Evolutionary conservation across 1,140 invertebrate genomes (phyloP), one percentile per base, ranked within the genome.

Genomic region (Pogonognathellus flavescens): DNA sequence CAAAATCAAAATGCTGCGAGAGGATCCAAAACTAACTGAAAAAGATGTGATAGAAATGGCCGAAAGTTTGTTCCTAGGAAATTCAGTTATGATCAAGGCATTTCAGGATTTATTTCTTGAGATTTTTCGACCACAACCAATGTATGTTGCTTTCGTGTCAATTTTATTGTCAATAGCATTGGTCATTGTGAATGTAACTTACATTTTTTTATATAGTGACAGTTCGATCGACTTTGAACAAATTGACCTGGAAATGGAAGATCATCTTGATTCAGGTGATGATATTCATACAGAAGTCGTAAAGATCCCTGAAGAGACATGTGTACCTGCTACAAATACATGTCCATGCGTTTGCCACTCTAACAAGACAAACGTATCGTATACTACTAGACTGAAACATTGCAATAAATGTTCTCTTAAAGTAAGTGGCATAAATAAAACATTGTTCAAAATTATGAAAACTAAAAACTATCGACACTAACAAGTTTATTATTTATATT

Each of bases 381-480:
- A 80, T 50, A 10, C 20, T 10, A 86, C 31, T n/a, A 76, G 85
- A 82, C 66, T 80, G 8, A 87, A 85, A 60, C 88, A 88, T 59
- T 88, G 88, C 25, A 60, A 66, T 11, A 87, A 88, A 83, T 88
- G 88, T 81, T 87, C 85, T 72, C 6, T 88, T 2, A 88, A 86
- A 84, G 88, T 88, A 86, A 82, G 8, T 66, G 11, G 55, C 53
- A 22, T n/a, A n/a, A n/a, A n/a, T n/a, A n/a, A n/a, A n/a, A n/a
- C n/a, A n/a, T n/a, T n/a, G n/a, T n/a, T n/a, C n/a, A n/a, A n/a
- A n/a, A n/a, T n/a, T n/a, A n/a, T n/a, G n/a, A n/a, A n/a, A n/a
- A n/a, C n/a, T n/a, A n/a, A n/a, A n/a, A n/a, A n/a, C 1, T 55
- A 70, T 82, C 53, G 11, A 3, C 53, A 3, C 53, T 16, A 55